These are phyloP conservation scores for Pyrrhosoma nymphula DNA, from an alignment of 2,888 invertebrate species.

Conservation along the genomic window DNA sequence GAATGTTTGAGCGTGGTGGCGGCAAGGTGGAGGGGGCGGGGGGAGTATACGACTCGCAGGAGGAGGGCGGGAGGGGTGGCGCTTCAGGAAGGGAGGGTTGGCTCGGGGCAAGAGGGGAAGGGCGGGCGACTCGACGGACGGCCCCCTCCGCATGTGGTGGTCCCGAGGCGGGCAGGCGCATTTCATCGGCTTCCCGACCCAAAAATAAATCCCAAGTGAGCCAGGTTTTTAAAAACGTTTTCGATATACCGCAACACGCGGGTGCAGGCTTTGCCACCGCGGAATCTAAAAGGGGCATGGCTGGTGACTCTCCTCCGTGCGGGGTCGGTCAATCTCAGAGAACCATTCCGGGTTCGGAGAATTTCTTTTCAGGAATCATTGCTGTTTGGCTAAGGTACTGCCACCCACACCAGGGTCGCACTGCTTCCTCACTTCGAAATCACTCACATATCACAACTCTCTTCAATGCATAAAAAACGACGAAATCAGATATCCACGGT, in stretches of 20 bases:
- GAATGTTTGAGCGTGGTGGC: constrained; percentile 78
- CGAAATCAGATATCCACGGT: no score
- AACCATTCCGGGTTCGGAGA: no score
- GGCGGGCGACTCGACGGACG: constrained; percentile 75
- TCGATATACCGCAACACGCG: not conserved
- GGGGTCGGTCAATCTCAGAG: no score
- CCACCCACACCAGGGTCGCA: no score
- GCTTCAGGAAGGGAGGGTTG: constrained; percentile 77
- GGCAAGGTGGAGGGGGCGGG: constrained; percentile 78
- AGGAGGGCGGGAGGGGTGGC: constrained; percentile 75
- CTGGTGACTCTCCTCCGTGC: no score
- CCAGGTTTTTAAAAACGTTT: not conserved
- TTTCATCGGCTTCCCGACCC: not conserved
- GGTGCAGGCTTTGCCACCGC: not conserved
- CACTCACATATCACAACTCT: no score
- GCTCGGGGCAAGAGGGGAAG: constrained; percentile 79
- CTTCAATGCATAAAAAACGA: no score
- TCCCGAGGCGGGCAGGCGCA: not conserved
- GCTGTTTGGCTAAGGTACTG: no score
- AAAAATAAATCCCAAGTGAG: not conserved
- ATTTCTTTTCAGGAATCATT: no score
- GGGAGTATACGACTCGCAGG: constrained; percentile 72
- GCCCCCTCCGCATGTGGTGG: constrained; percentile 68
- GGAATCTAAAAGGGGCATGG: not conserved
- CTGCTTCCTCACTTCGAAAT: no score